Evolutionary conservation across 1,140 invertebrate genomes (phyloP).

Genomic region (Bombus breviceps): DNA sequence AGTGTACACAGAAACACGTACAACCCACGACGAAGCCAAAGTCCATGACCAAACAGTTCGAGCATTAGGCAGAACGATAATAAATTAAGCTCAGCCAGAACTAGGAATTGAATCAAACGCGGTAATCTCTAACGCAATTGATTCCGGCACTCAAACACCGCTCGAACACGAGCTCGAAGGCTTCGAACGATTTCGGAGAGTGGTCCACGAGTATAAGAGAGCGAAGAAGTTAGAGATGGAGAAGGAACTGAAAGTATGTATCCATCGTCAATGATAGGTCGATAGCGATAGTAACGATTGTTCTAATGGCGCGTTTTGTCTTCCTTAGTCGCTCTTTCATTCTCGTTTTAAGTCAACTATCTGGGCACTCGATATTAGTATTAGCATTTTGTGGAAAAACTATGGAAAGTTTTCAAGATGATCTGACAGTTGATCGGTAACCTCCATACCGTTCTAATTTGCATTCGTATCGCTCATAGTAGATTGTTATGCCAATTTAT

Average conservation of each 20-base stretch:
- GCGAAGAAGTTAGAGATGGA: background rate
- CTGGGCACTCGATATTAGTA: background rate
- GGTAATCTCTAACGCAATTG: conserved; percentile 73
- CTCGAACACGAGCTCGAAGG: conserved; percentile 37
- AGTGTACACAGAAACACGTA: conserved; percentile 22
- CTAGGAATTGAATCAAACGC: conserved; percentile 74
- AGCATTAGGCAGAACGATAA: conserved; percentile 66
- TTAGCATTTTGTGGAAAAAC: background rate
- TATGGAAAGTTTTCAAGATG: background rate
- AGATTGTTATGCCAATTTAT: no score
- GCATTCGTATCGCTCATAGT: no score
- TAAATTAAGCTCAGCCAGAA: conserved; percentile 74
- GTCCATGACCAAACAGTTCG: conserved; percentile 54
- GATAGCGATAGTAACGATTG: conserved; percentile 37
- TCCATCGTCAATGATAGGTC: background rate
- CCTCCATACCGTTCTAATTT: no score
- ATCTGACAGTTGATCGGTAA: no score
- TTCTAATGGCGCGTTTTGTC: conserved; percentile 14
- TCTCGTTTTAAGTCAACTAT: background rate
- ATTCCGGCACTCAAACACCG: conserved; percentile 67
- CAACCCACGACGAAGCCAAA: conserved; percentile 49
- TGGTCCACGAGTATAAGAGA: conserved; percentile 24
- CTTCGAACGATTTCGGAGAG: conserved; percentile 12
- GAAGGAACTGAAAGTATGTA: conserved; percentile 1
- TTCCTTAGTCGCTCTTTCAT: background rate